These are phyloP conservation scores for Varecia variegata DNA, from an alignment of 2,797 vertebrate species.

Conservation along the genomic window DNA sequence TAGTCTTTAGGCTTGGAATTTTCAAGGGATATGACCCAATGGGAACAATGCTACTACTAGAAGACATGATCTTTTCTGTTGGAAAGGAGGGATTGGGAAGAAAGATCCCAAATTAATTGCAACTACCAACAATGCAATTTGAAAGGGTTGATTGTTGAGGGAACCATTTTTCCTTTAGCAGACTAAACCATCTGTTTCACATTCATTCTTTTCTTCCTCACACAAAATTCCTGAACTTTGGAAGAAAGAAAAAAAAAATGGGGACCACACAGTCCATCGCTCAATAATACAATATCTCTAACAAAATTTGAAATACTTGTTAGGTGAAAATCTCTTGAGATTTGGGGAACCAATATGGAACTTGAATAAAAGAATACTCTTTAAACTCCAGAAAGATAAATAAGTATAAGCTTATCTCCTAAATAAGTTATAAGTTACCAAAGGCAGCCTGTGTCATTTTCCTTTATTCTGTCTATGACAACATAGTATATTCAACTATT, in stretches of 20 bases:
- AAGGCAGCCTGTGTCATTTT: not conserved
- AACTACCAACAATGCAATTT: not conserved
- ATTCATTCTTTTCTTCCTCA: not conserved
- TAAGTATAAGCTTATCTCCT: not conserved
- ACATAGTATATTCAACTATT: not conserved
- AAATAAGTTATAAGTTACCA: not conserved
- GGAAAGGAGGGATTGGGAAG: not conserved
- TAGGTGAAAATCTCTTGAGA: not conserved
- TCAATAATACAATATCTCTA: not conserved
- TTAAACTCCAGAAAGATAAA: constrained; percentile 10
- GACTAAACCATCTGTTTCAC: not conserved
- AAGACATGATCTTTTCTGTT: not conserved
- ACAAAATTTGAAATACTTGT: not conserved
- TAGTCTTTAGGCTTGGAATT: not conserved
- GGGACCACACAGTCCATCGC: not conserved
- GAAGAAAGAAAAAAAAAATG: not conserved
- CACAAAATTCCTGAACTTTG: not conserved
- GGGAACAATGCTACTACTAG: not conserved
- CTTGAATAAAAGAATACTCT: constrained; percentile 24
- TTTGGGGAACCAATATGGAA: not conserved
- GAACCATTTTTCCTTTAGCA: not conserved
- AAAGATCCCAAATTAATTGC: not conserved
- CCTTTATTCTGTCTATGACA: not conserved
- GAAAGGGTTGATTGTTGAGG: not conserved
- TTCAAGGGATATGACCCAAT: not conserved